phyloP scores from a whole-genome alignment of 2,888 invertebrate species.

The Lapara coniferarum region DNA sequence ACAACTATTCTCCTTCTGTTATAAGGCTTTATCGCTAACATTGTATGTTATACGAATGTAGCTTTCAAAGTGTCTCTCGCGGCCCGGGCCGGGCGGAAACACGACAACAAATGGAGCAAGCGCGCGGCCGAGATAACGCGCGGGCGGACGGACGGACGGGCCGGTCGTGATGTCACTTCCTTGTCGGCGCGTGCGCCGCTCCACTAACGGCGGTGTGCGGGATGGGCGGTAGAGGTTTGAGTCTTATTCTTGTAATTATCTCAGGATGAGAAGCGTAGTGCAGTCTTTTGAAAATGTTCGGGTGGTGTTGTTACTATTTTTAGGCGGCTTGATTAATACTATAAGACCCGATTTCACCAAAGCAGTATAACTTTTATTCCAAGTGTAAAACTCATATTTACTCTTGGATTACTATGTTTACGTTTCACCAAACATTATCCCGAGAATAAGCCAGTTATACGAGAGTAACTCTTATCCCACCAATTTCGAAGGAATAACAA shows the following conservation, averaged over 20 bases:
- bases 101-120: conserved; percentile 58
- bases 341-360: no score
- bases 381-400: no score
- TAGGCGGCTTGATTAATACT: no score
- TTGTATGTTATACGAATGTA: not conserved
- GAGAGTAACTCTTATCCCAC: no score
- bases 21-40: not conserved
- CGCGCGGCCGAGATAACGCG: conserved; percentile 58
- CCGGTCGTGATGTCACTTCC: conserved; percentile 71
- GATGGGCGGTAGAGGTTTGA: conserved; percentile 26
- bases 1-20: not conserved
- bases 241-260: not conserved
- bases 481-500: no score
- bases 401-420: no score
- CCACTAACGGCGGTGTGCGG: conserved; percentile 39
- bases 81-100: conserved; percentile 47
- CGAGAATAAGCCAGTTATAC: no score
- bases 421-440: no score
- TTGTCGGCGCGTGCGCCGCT: conserved; percentile 66
- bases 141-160: conserved; percentile 49
- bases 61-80: not conserved
- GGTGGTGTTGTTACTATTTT: no score
- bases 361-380: no score
- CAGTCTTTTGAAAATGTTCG: no score
- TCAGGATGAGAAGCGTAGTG: no score